Conservation (phyloP, 1,140 invertebrate species). For the Anoplolepis gracilipes region DNA sequence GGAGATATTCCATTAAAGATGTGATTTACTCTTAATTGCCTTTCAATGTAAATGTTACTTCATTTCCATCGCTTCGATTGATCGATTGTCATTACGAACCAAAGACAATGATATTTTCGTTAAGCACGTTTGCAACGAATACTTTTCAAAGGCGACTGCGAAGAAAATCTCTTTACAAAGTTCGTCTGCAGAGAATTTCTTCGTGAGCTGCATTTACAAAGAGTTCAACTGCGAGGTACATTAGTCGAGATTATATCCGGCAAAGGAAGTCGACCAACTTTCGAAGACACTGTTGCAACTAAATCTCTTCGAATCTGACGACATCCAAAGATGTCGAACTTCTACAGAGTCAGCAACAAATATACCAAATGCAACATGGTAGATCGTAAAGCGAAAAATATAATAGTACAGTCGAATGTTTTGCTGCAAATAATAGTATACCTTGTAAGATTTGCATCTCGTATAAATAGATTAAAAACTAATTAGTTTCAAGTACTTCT, state of each 20-base stretch:
- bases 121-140: conserved; percentile 1
- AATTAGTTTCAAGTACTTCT: not conserved
- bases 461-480: conserved; percentile 10
- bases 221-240: conserved; percentile 56
- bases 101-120: conserved; percentile 40
- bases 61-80: not conserved
- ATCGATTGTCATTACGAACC: not conserved
- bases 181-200: conserved; percentile 50
- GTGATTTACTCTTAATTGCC: conserved; percentile 49
- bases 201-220: conserved; percentile 57
- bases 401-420: conserved; percentile 18
- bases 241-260: conserved; percentile 60
- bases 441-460: conserved; percentile 7
- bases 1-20: conserved; percentile 2
- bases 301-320: conserved; percentile 51
- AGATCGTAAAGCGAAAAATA: conserved; percentile 53
- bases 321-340: conserved; percentile 48
- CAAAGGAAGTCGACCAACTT: conserved; percentile 60
- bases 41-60: conserved; percentile 17
- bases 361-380: conserved; percentile 27
- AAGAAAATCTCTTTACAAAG: conserved; percentile 40
- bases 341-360: conserved; percentile 40
- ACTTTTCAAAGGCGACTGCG: conserved; percentile 19
- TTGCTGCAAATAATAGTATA: conserved; percentile 35
- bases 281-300: conserved; percentile 54